Conservation (phyloP, 1,140 invertebrate species). For the Cherax destructor region DNA sequence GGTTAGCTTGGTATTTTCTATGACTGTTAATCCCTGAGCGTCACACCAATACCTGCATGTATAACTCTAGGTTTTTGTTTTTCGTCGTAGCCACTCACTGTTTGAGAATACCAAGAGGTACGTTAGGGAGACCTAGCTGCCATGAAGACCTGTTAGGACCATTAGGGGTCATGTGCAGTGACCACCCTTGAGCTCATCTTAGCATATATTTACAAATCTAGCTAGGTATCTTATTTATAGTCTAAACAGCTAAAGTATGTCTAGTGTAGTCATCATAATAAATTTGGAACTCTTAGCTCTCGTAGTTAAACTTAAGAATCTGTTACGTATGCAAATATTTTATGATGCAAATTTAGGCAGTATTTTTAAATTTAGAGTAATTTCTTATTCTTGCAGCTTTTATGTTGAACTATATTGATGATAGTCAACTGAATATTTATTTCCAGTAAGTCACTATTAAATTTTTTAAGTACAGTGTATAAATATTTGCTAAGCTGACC, state of each 20-base stretch:
- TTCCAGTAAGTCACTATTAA: background rate
- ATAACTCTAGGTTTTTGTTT: conserved; percentile 69
- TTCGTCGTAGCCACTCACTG: conserved; percentile 69
- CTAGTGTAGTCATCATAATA: background rate
- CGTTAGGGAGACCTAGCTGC: conserved; percentile 64
- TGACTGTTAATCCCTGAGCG: conserved; percentile 56
- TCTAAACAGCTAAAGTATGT: background rate
- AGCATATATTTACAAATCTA: conserved; percentile 16
- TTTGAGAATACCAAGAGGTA: conserved; percentile 70
- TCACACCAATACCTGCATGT: conserved; percentile 67
- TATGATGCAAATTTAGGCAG: background rate
- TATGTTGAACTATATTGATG: background rate
- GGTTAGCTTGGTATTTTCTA: conserved; percentile 26
- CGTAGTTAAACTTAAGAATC: background rate
- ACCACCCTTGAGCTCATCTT: conserved; percentile 58
- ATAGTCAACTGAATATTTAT: background rate
- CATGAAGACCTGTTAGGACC: conserved; percentile 65
- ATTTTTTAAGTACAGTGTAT: background rate
- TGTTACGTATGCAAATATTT: background rate
- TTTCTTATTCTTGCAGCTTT: background rate
- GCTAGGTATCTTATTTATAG: background rate
- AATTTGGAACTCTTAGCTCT: background rate
- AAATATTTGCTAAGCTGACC: conserved; percentile 50
- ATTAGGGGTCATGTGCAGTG: conserved; percentile 45
- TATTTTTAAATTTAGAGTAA: background rate